Evolutionary conservation across 2,888 invertebrate species (phyloP).

Genomic region (Latrodectus hesperus): DNA sequence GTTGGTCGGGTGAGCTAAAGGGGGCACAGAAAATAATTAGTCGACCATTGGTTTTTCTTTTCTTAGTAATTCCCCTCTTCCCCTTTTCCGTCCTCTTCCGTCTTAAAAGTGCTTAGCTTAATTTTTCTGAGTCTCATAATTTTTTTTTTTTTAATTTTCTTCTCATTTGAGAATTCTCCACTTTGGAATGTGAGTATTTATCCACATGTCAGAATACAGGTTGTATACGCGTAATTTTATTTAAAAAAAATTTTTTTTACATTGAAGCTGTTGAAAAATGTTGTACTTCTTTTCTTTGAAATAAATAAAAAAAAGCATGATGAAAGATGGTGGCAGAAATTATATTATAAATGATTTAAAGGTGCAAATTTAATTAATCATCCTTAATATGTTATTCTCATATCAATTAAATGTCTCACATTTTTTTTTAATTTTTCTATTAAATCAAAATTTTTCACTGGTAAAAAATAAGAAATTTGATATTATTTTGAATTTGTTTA

Average conservation of each 20-base stretch:
- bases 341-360: too few relatives aligned
- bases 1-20: background rate
- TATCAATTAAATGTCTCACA: too few relatives aligned
- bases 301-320: background rate
- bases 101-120: conserved; percentile 8
- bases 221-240: background rate
- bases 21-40: conserved; percentile 48
- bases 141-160: conserved; percentile 1
- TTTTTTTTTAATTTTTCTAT: too few relatives aligned
- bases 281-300: background rate
- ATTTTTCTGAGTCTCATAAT: conserved; percentile 25
- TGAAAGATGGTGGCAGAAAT: background rate
- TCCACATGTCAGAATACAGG: background rate
- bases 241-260: background rate
- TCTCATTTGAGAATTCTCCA: background rate
- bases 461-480: too few relatives aligned
- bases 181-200: conserved; percentile 5
- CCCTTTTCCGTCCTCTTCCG: background rate
- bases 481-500: too few relatives aligned
- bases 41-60: conserved; percentile 4
- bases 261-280: background rate
- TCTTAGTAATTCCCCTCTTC: background rate
- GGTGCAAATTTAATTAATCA: too few relatives aligned
- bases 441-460: too few relatives aligned
- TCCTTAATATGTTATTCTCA: too few relatives aligned